Evolutionary conservation across 2,888 invertebrate species (phyloP), one percentile per base, ranked within the genome.

Genomic region (Protophormia terraenovae): DNA sequence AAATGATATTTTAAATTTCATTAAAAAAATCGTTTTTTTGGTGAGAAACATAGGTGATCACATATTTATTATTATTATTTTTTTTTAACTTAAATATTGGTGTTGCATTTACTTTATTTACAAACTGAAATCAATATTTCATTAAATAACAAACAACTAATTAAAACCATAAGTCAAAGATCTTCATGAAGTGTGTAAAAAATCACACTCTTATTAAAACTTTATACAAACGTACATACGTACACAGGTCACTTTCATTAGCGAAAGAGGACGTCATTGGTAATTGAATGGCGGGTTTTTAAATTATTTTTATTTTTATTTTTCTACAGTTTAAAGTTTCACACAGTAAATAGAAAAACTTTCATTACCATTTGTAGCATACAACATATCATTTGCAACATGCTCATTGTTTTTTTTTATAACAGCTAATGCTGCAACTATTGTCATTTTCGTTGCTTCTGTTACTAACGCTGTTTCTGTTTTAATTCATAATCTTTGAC

Each of bases 401-500:
- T 82, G 69, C 75, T 47, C 45, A 58, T 71, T 78, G 58, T 71
- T 72, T 71, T 75, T 58, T 24, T 45, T 41, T 10, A 58, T 60
- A 5, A 12, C 14, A 16, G 24, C 50, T 66, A 29, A 22, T 10
- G 32, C 38, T 38, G 16, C 16, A 55, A 29, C 6, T 41, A 4
- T 14, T 62, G 35, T 16, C 32, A 38, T 41, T 66, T 38, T 32
- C 14, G 22, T 8, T 24, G 27, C 27, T 19, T 55, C 35, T 53
- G 38, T n/a, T 35, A 35, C 24, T 22, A 8, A 50, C 38, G 53
- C 60, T 29, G 29, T 67, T 64, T n/a, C 22, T 41, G 78, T 84
- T 84, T 84, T 45, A 47, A 75, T 76, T 71, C 32, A 77, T 67
- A 81, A 81, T 77, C 84, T 78, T 81, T 81, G 84, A 81, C 77